Evolutionary conservation across 2,888 invertebrate species (phyloP).

Genomic region (Erynnis tages): DNA sequence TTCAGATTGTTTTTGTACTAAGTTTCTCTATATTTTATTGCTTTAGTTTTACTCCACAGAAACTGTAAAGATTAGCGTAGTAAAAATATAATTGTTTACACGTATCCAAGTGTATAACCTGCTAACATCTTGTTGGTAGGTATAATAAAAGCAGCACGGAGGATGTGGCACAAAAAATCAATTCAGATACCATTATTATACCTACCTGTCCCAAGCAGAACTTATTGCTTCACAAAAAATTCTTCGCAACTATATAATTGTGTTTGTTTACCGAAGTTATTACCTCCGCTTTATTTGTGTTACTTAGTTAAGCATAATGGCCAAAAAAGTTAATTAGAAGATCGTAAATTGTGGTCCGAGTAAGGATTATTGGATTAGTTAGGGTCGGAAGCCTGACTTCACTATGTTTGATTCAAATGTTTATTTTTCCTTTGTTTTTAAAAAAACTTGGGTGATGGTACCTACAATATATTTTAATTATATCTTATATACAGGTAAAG

Average conservation of each 20-base stretch:
- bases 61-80: not conserved
- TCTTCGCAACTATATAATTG: slow-evolving; percentile 8
- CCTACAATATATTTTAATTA: too few relatives aligned
- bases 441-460: too few relatives aligned
- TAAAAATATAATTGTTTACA: not conserved
- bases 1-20: too few relatives aligned
- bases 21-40: too few relatives aligned
- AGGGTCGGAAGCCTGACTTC: not conserved
- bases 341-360: slow-evolving; percentile 10
- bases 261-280: slow-evolving; percentile 18
- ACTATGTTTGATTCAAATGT: not conserved
- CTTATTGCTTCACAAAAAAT: slow-evolving; percentile 8
- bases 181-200: slow-evolving; percentile 28
- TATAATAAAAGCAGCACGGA: slow-evolving; percentile 13
- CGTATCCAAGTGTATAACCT: not conserved
- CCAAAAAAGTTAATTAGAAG: slow-evolving; percentile 17
- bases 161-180: slow-evolving; percentile 18
- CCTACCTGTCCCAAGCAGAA: slow-evolving; percentile 32
- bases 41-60: too few relatives aligned
- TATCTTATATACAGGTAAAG: too few relatives aligned
- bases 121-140: slow-evolving; percentile 2
- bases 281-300: slow-evolving; percentile 13
- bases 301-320: slow-evolving; percentile 8
- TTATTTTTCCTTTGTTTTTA: not conserved
- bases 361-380: slow-evolving; percentile 19